Base-by-base conservation (phyloP, 1,140 invertebrate species). In the Pseudobourletiella spinata region DNA sequence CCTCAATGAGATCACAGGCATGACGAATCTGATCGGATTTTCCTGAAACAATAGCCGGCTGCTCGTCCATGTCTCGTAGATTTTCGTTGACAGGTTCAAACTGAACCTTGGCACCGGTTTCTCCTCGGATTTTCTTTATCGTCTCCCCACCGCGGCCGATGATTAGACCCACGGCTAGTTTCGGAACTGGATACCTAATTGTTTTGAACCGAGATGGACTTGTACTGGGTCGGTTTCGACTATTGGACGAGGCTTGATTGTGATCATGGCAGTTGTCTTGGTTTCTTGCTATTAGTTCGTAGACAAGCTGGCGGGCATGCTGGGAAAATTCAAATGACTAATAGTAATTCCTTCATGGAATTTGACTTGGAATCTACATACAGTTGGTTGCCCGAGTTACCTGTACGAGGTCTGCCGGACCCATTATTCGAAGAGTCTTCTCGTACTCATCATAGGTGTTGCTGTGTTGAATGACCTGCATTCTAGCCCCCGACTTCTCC, bases 401-500 rank as follows among this genome's bases (percentile, higher is more conserved):
- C 71, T 91, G 90, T 16, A 94, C 90, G 77, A 94, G 95, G 61
- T 86, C 82, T 0, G 88, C 86, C 72, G 95, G 91, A 26, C 96
- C 96, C 60, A 87, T 91, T 70, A 99, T 98, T 66, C 95, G 80
- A 8, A 96, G 75, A 0, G 91, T 91, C 74, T 96, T 96, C 68
- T 86, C 84, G 75, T 76, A 73, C 87, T 70, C 88, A 84, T 73
- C 89, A 14, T 32, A 35, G 11, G 28, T n/a, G 11, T 18, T 18
- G 39, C 18, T 35, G 4, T 30, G 14, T 35, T 55, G 52, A 71
- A 98, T 95, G 63, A 99, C 87, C 11, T 98, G 87, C 95, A 99
- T 98, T 76, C 96, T 96, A 0, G 95, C 94, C 39, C 93, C 92
- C 63, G 91, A 91, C 73, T 91, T 89, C 70, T 96, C 92, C 78